Percentiles rank a stretch among this genome's conserved stretches.
phyloP scores from a whole-genome alignment of 2,797 vertebrate genomes.

The Natrix natrix region DNA sequence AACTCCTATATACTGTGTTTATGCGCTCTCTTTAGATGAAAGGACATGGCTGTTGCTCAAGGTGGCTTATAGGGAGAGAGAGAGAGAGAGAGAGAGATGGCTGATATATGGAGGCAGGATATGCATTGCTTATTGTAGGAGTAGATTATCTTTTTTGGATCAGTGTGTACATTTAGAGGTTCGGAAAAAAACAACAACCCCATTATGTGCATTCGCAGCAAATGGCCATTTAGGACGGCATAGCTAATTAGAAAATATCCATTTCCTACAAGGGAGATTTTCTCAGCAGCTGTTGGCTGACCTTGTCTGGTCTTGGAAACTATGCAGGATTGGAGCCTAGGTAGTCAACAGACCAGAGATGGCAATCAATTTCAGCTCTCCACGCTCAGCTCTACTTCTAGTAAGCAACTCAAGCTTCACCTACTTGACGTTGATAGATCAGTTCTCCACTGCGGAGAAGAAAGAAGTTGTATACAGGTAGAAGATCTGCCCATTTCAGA shows the following conservation, averaged over 20 bases:
- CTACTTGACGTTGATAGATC: background rate
- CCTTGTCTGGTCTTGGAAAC: background rate
- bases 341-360: background rate
- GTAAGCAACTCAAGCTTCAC: background rate
- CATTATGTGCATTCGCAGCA: background rate
- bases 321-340: background rate
- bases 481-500: background rate
- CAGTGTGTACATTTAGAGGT: background rate
- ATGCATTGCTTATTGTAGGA: background rate
- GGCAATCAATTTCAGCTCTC: background rate
- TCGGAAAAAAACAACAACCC: too few species aligned
- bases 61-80: background rate
- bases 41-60: background rate
- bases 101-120: background rate
- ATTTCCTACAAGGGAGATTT: background rate
- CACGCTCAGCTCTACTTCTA: background rate
- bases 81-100: background rate
- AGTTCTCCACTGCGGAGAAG: background rate
- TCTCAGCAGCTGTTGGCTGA: background rate
- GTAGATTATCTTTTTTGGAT: background rate
- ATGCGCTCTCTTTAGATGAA: background rate
- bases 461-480: background rate
- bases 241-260: background rate
- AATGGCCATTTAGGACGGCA: background rate
- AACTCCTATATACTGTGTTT: background rate